Percentiles rank a stretch among this genome's conserved stretches.
Evolutionary conservation across 2,888 invertebrate species (phyloP).

Genomic region (Drosophila pseudotakahashii): DNA sequence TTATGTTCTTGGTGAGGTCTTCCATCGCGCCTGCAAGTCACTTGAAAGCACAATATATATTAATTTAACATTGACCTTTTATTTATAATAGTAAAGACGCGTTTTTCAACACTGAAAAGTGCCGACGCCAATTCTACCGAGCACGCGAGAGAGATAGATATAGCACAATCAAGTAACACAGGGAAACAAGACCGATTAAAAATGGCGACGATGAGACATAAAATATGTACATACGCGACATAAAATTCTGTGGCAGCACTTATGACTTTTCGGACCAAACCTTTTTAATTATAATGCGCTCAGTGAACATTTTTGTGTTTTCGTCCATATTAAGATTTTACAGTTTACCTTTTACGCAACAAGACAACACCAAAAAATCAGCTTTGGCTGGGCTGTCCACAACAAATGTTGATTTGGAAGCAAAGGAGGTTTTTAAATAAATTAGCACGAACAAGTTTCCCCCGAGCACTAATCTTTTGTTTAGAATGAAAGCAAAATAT

Average conservation of each 20-base stretch:
- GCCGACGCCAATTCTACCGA: conserved; percentile 31
- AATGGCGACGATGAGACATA: conserved; percentile 66
- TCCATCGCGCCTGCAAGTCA: conserved; percentile 70
- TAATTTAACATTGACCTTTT: neutral
- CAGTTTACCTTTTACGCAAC: conserved; percentile 76
- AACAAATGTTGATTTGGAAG: conserved; percentile 9
- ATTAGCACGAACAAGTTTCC: no score
- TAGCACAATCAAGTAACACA: conserved; percentile 43
- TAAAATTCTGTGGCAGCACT: neutral
- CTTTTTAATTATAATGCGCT: neutral
- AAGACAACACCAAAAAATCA: conserved; percentile 43
- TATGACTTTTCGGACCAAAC: neutral
- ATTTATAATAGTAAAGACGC: conserved; percentile 1
- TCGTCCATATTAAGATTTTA: conserved; percentile 1
- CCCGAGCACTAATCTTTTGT: conserved; percentile 43
- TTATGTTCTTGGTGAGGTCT: conserved; percentile 84
- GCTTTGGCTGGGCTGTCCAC: conserved; percentile 49
- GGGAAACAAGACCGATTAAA: conserved; percentile 68
- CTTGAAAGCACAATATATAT: neutral
- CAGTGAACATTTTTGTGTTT: no score
- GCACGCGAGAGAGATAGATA: conserved; percentile 44
- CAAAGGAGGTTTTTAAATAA: neutral
- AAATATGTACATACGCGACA: conserved; percentile 23
- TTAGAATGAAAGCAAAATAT: conserved; percentile 68
- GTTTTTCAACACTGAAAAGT: conserved; percentile 24